Base-by-base conservation (phyloP, 2,888 invertebrate species). In the Lottia scabra region DNA sequence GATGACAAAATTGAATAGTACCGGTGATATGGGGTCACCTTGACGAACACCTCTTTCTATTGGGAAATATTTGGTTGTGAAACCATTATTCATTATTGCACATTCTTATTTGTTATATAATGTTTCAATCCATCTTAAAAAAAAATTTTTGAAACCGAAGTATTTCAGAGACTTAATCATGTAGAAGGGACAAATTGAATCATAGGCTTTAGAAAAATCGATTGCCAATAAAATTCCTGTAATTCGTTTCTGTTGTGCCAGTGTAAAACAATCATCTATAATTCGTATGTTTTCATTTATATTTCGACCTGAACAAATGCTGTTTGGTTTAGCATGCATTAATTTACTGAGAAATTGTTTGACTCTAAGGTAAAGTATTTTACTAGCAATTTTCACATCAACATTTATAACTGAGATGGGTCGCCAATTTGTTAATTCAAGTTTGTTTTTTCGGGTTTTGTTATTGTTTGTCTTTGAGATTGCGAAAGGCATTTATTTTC, bases 291-390 rank as follows among this genome's bases (percentile, higher is more conserved):
- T 90, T 97, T 98, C 87, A 92, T 98, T 90, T 95, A 95, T 88
- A 95, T 97, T 95, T 93, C 97, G 91, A 97, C 97, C 89, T 96
- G 96, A 94, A 94, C 97, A 93, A 95, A 97, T 90, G 73, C 84
- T n/a, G n/a, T n/a, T n/a, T n/a, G n/a, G n/a, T n/a, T n/a, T n/a
- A n/a, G n/a, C n/a, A n/a, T n/a, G n/a, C n/a, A n/a, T n/a, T n/a
- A n/a, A n/a, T n/a, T n/a, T n/a, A n/a, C n/a, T n/a, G n/a, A n/a
- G n/a, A n/a, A n/a, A n/a, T n/a, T n/a, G n/a, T n/a, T n/a, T n/a
- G n/a, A n/a, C n/a, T n/a, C n/a, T n/a, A n/a, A n/a, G n/a, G n/a
- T n/a, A n/a, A n/a, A n/a, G n/a, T n/a, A n/a, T n/a, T n/a, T n/a
- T n/a, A n/a, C n/a, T n/a, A n/a, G n/a, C n/a, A n/a, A n/a, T n/a